These are phyloP conservation scores for Micronycteris hirsuta DNA, from an alignment of 2,113 vertebrate species.

Conservation along the genomic window DNA sequence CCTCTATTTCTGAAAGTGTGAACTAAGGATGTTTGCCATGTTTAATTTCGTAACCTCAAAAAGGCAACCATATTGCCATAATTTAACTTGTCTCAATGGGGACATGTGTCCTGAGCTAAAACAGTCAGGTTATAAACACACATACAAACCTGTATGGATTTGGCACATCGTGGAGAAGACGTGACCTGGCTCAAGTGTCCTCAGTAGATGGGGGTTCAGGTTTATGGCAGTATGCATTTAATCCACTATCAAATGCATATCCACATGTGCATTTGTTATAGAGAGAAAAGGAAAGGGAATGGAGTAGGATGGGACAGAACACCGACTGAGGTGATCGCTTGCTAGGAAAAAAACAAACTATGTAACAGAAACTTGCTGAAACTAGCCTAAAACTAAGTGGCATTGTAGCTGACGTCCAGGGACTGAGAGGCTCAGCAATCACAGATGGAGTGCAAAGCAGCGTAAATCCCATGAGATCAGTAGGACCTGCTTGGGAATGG, in stretches of 20 bases:
- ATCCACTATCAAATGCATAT: background rate
- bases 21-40: rapidly evolving
- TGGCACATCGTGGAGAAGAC: background rate
- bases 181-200: background rate
- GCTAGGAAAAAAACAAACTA: background rate
- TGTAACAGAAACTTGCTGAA: constrained; percentile 29
- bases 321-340: background rate
- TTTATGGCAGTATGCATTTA: background rate
- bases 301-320: rapidly evolving
- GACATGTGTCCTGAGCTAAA: background rate
- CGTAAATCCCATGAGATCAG: background rate
- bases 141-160: background rate
- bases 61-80: background rate
- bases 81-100: background rate
- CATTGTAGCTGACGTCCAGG: background rate
- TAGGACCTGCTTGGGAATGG: background rate
- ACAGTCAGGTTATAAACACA: background rate
- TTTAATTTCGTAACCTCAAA: background rate
- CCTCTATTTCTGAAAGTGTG: background rate
- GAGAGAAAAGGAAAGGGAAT: background rate
- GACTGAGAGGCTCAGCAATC: background rate
- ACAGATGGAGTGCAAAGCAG: background rate
- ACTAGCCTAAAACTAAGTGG: constrained; percentile 11
- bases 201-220: background rate
- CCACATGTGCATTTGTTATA: background rate